Percentiles rank a stretch among this genome's conserved stretches.
Conservation (phyloP, 2,797 vertebrate genomes). For the Loriculus beryllinus region DNA sequence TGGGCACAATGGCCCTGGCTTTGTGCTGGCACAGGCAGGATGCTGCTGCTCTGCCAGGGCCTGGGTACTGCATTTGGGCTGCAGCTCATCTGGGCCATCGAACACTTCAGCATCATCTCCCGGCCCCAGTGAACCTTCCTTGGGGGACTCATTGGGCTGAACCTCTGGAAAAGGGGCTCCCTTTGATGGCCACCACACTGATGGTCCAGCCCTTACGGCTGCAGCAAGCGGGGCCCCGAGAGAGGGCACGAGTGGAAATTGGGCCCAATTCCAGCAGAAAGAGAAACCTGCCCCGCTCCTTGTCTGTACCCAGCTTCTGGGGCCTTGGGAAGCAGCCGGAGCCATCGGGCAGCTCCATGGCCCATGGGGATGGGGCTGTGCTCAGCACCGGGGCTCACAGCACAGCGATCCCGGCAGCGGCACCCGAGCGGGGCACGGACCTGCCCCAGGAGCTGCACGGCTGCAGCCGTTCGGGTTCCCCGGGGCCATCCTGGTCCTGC, state of each 20-base stretch:
- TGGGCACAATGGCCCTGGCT: accelerated
- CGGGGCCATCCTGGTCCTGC: background rate
- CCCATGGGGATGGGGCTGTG: background rate
- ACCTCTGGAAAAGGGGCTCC: background rate
- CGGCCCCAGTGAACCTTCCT: background rate
- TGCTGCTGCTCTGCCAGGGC: background rate
- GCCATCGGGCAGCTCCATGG: accelerated
- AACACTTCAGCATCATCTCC: background rate
- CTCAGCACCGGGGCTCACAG: background rate
- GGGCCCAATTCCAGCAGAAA: too few relatives aligned
- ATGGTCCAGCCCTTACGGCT: accelerated
- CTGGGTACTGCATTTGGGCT: background rate
- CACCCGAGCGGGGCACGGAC: accelerated
- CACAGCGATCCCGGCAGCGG: accelerated
- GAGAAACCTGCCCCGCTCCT: background rate
- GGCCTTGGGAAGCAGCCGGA: background rate
- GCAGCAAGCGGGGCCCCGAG: accelerated
- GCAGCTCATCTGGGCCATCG: accelerated
- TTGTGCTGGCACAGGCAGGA: accelerated
- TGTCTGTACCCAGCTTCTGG: accelerated
- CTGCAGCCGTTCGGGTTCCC: accelerated
- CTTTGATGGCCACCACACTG: accelerated
- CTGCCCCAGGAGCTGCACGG: accelerated
- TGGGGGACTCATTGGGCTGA: accelerated
- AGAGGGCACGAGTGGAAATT: background rate